Base-by-base conservation (phyloP, 2,113 vertebrate species). In the Psammodynastes pulverulentus region DNA sequence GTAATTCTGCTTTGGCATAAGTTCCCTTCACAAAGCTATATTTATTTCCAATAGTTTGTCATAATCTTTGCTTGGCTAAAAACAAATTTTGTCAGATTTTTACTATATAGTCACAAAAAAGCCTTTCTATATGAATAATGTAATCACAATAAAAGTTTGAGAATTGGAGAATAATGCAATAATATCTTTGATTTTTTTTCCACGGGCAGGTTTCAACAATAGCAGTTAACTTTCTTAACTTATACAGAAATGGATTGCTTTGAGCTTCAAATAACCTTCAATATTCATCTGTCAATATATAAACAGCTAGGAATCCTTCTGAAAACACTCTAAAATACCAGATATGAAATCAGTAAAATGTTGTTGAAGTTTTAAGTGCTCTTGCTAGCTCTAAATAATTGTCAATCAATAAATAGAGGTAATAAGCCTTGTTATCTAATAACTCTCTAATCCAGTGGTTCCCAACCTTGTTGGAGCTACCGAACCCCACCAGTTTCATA, bases 261-360 rank as follows among this genome's bases (percentile, higher is more conserved):
- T 92, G 89, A 85, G 58, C 0, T 85, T 91, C 88, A 58, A 90
- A 90, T 87, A 84, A 92, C 89, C 51, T 52, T 17, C 9, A 48
- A 94, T 92, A 26, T 94, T 89, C 49, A 91, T 86, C 89, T 87
- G 94, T 91, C 94, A 91, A 91, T 94, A 92, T 0, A 3, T 39
- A 48, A 54, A 84, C 12, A 5, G 86, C 58, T 2, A 94, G 24
- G 90, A 92, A 91, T 62, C 92, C 91, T 96, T 91, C 93, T 93
- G 56, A 96, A 95, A 95, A 54, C 90, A 92, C 34, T 92, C 93
- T 91, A 72, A 10, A 96, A 94, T 95, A 91, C 87, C 91, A 94
- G 93, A 95, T 92, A 96, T 92, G 17, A 84, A 85, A 24, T 48
- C 1, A 0, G 89, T 92, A 95, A 87, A 91, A 51, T 85, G 84